Percentiles rank a stretch among this genome's conserved stretches.
These are phyloP conservation scores for Podotricha telesiphe DNA, from an alignment of 2,888 invertebrate genomes.

Conservation along the genomic window DNA sequence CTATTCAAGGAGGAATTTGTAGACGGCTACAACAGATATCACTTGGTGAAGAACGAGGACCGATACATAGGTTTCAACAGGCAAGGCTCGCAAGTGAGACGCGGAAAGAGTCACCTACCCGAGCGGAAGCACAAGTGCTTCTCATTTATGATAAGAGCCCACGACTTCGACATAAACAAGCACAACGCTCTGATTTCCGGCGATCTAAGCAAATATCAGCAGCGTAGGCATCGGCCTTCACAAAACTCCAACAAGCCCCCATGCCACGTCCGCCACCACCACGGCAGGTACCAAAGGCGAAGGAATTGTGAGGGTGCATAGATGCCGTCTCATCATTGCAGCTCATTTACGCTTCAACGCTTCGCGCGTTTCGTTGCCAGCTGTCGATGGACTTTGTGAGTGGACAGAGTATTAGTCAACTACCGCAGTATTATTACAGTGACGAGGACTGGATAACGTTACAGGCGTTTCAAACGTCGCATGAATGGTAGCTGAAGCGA, in stretches of 20 bases:
- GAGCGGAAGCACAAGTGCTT: constrained; percentile 82
- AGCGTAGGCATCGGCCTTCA: constrained; percentile 71
- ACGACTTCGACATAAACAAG: constrained; percentile 84
- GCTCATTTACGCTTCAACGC: constrained; percentile 80
- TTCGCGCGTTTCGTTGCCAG: constrained; percentile 81
- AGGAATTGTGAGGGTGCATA: constrained; percentile 80
- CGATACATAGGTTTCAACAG: constrained; percentile 86
- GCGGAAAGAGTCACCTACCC: constrained; percentile 68
- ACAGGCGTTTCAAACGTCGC: constrained; percentile 75
- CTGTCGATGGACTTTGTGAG: constrained; percentile 80
- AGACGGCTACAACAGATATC: constrained; percentile 86
- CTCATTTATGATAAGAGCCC: constrained; percentile 85
- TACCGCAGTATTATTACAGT: constrained; percentile 84
- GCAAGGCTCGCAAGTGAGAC: constrained; percentile 82
- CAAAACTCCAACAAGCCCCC: constrained; percentile 72
- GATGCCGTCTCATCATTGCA: constrained; percentile 62
- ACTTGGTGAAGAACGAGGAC: constrained; percentile 83
- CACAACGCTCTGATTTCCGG: constrained; percentile 84
- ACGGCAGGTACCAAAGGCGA: constrained; percentile 75
- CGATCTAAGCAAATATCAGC: constrained; percentile 72
- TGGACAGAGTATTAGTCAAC: constrained; percentile 84
- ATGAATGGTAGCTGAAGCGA: constrained; percentile 81
- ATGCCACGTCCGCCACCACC: constrained; percentile 75
- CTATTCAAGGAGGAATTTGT: constrained; percentile 86
- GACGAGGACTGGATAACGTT: constrained; percentile 81